These are phyloP conservation scores for Oophaga pumilio DNA, from an alignment of 2,113 vertebrate genomes.

Conservation along the genomic window DNA sequence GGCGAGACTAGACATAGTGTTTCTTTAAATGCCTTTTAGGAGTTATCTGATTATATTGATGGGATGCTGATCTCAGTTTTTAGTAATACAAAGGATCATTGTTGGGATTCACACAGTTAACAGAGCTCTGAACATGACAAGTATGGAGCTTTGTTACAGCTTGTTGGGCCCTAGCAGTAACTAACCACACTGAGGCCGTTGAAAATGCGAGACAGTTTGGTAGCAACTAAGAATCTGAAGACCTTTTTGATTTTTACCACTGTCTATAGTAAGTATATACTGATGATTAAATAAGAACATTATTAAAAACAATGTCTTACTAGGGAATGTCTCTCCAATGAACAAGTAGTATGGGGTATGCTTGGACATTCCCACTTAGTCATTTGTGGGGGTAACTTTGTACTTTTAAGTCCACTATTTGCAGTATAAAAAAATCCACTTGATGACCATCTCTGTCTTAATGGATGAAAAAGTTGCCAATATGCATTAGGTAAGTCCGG, in stretches of 20 bases:
- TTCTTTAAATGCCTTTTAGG: neutral
- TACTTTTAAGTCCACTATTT: no score
- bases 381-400: neutral
- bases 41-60: slow-evolving; percentile 18
- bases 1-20: neutral
- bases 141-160: slow-evolving; percentile 13
- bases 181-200: neutral
- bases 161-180: neutral
- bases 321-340: neutral
- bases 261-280: neutral
- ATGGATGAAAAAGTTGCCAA: neutral
- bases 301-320: no score
- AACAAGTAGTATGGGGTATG: neutral
- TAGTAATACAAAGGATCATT: slow-evolving; percentile 35
- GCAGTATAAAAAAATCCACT: neutral
- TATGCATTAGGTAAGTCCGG: neutral
- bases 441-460: neutral
- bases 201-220: neutral
- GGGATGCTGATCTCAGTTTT: slow-evolving; percentile 40
- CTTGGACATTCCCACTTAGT: neutral
- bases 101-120: slow-evolving; percentile 19
- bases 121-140: neutral
- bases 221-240: neutral
- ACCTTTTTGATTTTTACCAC: neutral
- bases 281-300: no score